A percentile compares a stretch with the other conserved stretches of the same genome.
Conservation (phyloP, 92 coral and sea anemone genomes). For the Parazoanthus swiftii region DNA sequence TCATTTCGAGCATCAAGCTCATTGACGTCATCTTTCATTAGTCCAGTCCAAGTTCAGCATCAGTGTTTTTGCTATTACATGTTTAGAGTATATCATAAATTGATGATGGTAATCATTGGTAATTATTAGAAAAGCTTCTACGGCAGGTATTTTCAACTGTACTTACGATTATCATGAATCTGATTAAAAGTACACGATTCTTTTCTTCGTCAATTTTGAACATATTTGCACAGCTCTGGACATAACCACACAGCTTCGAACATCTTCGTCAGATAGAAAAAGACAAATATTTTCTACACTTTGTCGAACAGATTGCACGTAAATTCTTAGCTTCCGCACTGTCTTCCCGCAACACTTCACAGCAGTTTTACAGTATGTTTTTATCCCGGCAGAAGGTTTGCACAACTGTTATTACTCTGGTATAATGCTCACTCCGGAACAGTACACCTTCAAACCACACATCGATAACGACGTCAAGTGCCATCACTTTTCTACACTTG, state of each 20-base stretch:
- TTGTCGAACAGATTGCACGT: not conserved
- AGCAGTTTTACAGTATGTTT: not conserved
- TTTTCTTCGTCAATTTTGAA: not conserved
- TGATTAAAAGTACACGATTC: too few species aligned
- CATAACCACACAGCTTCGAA: not conserved
- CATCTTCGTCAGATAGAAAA: too few species aligned
- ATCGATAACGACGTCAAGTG: slow-evolving; percentile 58
- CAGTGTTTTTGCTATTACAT: too few species aligned
- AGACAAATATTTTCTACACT: not conserved
- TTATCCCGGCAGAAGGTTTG: slow-evolving; percentile 16
- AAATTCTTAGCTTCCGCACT: not conserved
- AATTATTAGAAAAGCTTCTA: not conserved
- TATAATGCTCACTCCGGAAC: slow-evolving; percentile 46
- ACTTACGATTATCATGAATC: not conserved
- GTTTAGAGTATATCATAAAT: not conserved
- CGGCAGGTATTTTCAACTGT: not conserved
- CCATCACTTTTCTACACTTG: slow-evolving; percentile 60
- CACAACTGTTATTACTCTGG: slow-evolving; percentile 40
- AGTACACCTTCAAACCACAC: slow-evolving; percentile 58
- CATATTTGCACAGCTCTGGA: not conserved
- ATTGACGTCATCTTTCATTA: too few species aligned
- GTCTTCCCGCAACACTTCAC: not conserved
- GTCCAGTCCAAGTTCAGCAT: too few species aligned
- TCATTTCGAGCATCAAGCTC: too few species aligned
- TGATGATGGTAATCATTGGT: too few species aligned